Conservation (phyloP, 2,888 invertebrate species). For the Clitarchus hookeri region DNA sequence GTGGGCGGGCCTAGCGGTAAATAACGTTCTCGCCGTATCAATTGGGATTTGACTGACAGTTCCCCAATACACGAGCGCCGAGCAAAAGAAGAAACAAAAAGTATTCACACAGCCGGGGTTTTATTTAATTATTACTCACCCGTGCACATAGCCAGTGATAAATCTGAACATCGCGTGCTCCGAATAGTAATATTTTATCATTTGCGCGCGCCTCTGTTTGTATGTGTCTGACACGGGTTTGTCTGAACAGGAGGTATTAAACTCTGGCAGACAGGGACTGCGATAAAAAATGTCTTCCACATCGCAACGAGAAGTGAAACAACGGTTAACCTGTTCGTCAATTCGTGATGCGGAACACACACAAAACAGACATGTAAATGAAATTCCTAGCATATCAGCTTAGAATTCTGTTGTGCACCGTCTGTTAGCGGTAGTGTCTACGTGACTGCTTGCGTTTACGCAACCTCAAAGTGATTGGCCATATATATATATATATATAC, state of each 20-base stretch:
- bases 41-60: constrained; percentile 14
- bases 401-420: no score
- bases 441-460: no score
- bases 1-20: background rate
- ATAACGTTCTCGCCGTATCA: constrained; percentile 1
- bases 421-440: no score
- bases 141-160: background rate
- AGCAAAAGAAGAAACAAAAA: background rate
- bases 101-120: background rate
- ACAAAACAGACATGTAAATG: no score
- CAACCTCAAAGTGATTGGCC: no score
- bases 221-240: background rate
- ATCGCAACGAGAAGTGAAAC: background rate
- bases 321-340: background rate
- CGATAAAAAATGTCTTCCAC: background rate
- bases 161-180: constrained; percentile 14
- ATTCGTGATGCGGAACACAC: background rate
- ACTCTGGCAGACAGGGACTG: background rate
- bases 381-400: no score
- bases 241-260: background rate
- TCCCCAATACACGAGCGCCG: background rate
- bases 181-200: background rate
- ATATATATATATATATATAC: no score
- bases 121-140: constrained; percentile 7
- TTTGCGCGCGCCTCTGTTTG: background rate